phyloP scores from a whole-genome alignment of 2,797 vertebrate species.

The Halcyon leucocephala region DNA sequence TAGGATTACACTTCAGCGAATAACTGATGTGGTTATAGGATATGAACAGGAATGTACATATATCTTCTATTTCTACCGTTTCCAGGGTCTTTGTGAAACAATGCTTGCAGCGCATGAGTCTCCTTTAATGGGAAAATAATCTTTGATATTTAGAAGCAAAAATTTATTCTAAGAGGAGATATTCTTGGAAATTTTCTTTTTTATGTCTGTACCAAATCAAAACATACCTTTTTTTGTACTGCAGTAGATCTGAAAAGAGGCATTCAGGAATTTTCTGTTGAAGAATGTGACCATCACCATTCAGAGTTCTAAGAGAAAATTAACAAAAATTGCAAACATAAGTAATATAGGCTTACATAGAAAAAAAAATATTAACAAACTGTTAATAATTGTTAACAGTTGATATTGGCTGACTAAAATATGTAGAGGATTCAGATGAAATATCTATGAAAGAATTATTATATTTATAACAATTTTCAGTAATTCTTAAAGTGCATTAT shows the following conservation, averaged over 20 bases:
- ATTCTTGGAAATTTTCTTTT: background rate
- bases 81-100: background rate
- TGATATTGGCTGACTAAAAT: background rate
- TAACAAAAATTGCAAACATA: background rate
- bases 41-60: background rate
- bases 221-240: background rate
- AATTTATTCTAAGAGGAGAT: background rate
- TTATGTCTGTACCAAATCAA: background rate
- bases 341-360: background rate
- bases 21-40: background rate
- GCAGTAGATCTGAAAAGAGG: background rate
- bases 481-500: background rate
- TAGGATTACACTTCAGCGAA: background rate
- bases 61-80: background rate
- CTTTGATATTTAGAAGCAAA: background rate
- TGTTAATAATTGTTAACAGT: background rate
- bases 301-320: background rate
- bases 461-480: background rate
- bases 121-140: background rate
- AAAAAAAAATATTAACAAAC: background rate
- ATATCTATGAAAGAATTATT: background rate
- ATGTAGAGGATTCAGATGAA: background rate
- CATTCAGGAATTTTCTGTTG: background rate
- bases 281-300: background rate
- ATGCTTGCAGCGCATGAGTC: background rate